Percentiles rank a stretch among this genome's conserved stretches.
Evolutionary conservation across 2,888 invertebrate species (phyloP).

Genomic region (Acronicta psi): DNA sequence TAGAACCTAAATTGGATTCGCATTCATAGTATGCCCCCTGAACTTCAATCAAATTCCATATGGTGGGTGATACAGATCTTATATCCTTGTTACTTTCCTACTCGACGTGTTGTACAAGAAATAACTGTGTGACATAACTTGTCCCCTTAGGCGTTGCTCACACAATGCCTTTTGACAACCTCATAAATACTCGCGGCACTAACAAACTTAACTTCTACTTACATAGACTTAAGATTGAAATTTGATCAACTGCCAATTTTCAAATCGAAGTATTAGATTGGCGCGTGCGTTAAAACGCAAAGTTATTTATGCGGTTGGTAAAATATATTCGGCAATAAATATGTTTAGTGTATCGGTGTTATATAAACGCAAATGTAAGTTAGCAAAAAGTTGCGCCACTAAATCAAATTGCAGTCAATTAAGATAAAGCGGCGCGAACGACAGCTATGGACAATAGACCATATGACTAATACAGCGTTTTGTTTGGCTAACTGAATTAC

Average conservation of each 20-base stretch:
- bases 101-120: slow-evolving; percentile 79
- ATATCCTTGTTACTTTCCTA: slow-evolving; percentile 85
- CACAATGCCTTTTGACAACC: slow-evolving; percentile 70
- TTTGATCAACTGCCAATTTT: slow-evolving; percentile 36
- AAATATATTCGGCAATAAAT: slow-evolving; percentile 57
- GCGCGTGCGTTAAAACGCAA: slow-evolving; percentile 66
- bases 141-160: slow-evolving; percentile 81
- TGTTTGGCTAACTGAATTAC: slow-evolving; percentile 84
- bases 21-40: slow-evolving; percentile 62
- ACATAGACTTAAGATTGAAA: slow-evolving; percentile 52
- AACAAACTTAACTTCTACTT: slow-evolving; percentile 40
- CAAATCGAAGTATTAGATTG: slow-evolving; percentile 49
- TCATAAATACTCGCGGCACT: slow-evolving; percentile 43
- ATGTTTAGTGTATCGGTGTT: slow-evolving; percentile 47
- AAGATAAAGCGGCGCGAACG: slow-evolving; percentile 85
- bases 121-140: slow-evolving; percentile 81
- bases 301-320: slow-evolving; percentile 59
- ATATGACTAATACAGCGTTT: slow-evolving; percentile 85
- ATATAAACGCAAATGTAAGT: slow-evolving; percentile 61
- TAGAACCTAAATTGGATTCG: slow-evolving; percentile 45
- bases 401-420: slow-evolving; percentile 88
- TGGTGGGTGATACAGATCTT: slow-evolving; percentile 78
- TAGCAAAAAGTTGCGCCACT: slow-evolving; percentile 73
- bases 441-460: slow-evolving; percentile 83
- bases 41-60: slow-evolving; percentile 76